Evolutionary conservation across 2,113 vertebrate genomes (phyloP), one percentile per base, ranked within the genome.

Genomic region (Enhydra lutris): DNA sequence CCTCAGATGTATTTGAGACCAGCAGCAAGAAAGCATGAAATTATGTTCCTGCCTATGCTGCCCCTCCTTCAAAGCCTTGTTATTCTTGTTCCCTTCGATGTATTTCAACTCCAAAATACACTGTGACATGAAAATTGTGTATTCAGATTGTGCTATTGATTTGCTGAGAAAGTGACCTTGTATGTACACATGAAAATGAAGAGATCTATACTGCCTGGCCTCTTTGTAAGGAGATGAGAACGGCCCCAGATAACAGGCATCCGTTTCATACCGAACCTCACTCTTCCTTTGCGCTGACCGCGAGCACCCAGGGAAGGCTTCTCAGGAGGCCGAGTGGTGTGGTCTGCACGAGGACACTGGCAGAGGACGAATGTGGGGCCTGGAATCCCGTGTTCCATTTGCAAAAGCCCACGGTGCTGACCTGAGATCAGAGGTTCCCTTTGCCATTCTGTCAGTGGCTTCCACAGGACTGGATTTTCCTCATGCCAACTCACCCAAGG

Each of bases 81-180:
- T 95, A 80, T 59, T 91, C 95, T 73, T 96, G 92, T 90, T 91
- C 80, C 36, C 45, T 97, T 92, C n/a, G 1, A 26, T 97, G 95
- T 95, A 74, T 90, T 95, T 95, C 92, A 97, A 73, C 57, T 96
- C 94, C 92, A 90, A 55, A 96, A 98, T 96, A 92, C 67, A 95
- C 45, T 67, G 95, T 97, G 97, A 94, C 98, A 97, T 79, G 90
- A 59, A 96, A 91, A 93, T 96, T 96, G 71, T 78, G 96, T 97
- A 95, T 97, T 98, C 97, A 98, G 65, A 98, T 98, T 97, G 97
- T 97, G 89, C 84, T 98, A 96, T 98, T 91, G 97, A 97, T 98
- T 83, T 36, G 88, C 95, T 80, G 91, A 95, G 96, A 97, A 96
- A 94, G 83, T 98, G 98, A 97, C 96, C 95, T 98, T 97, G 94